These are phyloP conservation scores for Lucinisca nassula DNA, from an alignment of 2,888 invertebrate species.

Conservation along the genomic window DNA sequence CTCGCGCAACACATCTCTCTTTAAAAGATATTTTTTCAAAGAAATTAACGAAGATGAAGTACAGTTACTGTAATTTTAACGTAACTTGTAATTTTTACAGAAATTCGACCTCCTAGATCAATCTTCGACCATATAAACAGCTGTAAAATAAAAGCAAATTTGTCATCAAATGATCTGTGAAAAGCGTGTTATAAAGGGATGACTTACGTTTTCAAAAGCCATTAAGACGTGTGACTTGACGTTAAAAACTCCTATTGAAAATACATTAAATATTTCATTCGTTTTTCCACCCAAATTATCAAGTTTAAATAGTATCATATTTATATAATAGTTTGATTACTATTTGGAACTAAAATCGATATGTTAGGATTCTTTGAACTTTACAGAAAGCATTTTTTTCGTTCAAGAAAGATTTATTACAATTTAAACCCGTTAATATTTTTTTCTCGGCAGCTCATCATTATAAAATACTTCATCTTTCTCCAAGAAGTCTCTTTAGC, in stretches of 20 bases:
- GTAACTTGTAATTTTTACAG: background rate
- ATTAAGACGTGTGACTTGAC: constrained; percentile 9
- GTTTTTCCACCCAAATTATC: background rate
- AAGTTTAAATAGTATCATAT: background rate
- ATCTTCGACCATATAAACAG: background rate
- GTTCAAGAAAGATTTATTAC: background rate
- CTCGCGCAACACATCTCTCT: background rate
- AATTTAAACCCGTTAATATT: background rate
- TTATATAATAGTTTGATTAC: constrained; percentile 16
- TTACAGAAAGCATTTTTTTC: background rate
- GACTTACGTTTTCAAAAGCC: constrained; percentile 4
- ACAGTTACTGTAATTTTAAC: background rate
- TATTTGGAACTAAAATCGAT: background rate
- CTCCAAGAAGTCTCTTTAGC: too few relatives aligned
- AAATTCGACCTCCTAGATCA: constrained; percentile 3
- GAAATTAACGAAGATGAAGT: background rate
- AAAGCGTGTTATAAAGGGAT: constrained; percentile 4
- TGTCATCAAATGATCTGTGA: constrained; percentile 15
- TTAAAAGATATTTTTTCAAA: background rate
- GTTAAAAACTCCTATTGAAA: constrained; percentile 5
- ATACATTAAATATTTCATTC: background rate
- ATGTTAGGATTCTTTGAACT: background rate
- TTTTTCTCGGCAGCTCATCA: background rate
- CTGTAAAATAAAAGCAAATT: constrained; percentile 10
- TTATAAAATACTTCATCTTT: background rate